Conservation (phyloP, 2,113 vertebrate genomes). For the Cottus gobio region DNA sequence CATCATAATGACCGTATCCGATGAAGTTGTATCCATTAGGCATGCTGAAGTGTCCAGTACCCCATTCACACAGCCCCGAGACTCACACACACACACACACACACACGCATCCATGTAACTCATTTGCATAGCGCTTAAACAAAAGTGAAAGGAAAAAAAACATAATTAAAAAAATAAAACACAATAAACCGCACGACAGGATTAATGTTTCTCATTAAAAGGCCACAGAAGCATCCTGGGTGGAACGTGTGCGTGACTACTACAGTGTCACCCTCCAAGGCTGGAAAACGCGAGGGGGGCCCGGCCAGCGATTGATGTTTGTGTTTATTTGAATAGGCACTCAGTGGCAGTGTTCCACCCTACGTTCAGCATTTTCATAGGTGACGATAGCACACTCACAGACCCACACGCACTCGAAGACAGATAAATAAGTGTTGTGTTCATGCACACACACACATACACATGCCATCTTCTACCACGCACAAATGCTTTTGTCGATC, state of each 20-base stretch:
- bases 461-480: constrained; percentile 19
- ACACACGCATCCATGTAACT: constrained; percentile 21
- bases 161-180: constrained; percentile 67
- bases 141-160: constrained; percentile 58
- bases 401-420: constrained; percentile 43
- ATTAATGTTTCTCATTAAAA: constrained; percentile 77
- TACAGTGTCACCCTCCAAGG: constrained; percentile 67
- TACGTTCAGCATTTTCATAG: constrained; percentile 56
- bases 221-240: constrained; percentile 65
- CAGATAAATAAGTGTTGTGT: constrained; percentile 31
- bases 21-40: constrained; percentile 82
- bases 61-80: constrained; percentile 70
- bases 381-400: constrained; percentile 54
- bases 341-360: constrained; percentile 67
- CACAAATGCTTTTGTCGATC: constrained; percentile 48
- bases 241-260: constrained; percentile 68
- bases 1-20: constrained; percentile 77
- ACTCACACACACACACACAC: constrained; percentile 58
- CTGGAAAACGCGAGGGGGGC: constrained; percentile 63
- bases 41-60: constrained; percentile 76
- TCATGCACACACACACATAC: constrained; percentile 2
- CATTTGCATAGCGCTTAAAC: constrained; percentile 75
- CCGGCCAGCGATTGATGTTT: constrained; percentile 71
- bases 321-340: constrained; percentile 79
- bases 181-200: constrained; percentile 53